Conservation (phyloP, 2,113 vertebrate genomes). For the Gambusia holbrooki region DNA sequence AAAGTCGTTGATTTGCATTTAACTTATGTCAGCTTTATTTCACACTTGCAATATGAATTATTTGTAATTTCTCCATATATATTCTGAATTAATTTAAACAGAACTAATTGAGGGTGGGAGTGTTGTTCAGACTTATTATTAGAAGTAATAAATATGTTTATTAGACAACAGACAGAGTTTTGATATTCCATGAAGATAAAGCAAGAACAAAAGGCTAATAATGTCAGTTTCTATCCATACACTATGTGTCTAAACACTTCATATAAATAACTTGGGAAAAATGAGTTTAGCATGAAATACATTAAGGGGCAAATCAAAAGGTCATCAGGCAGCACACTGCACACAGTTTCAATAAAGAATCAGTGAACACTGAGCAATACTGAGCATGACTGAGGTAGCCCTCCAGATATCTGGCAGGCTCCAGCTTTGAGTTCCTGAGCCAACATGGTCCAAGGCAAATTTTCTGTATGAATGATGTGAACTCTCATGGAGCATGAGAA, state of each 20-base stretch:
- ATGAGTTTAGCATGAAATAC: slow-evolving; percentile 31
- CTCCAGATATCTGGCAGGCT: neutral
- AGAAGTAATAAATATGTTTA: neutral
- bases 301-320: slow-evolving; percentile 17
- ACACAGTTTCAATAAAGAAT: neutral
- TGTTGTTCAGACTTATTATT: neutral
- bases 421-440: neutral
- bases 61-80: neutral
- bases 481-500: neutral
- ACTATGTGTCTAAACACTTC: slow-evolving; percentile 12
- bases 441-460: slow-evolving; percentile 17
- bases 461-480: slow-evolving; percentile 3
- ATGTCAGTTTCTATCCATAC: neutral
- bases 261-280: slow-evolving; percentile 17
- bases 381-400: slow-evolving; percentile 4
- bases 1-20: neutral
- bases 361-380: neutral
- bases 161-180: neutral
- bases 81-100: neutral
- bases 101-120: neutral
- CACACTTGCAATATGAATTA: neutral
- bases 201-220: neutral
- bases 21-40: neutral
- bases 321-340: slow-evolving; percentile 19
- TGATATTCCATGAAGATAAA: neutral